A percentile compares a stretch with the other conserved stretches of the same genome.
These are phyloP conservation scores for Epizoanthus illoricatus DNA, from an alignment of 92 coral and sea anemone species.

Conservation along the genomic window DNA sequence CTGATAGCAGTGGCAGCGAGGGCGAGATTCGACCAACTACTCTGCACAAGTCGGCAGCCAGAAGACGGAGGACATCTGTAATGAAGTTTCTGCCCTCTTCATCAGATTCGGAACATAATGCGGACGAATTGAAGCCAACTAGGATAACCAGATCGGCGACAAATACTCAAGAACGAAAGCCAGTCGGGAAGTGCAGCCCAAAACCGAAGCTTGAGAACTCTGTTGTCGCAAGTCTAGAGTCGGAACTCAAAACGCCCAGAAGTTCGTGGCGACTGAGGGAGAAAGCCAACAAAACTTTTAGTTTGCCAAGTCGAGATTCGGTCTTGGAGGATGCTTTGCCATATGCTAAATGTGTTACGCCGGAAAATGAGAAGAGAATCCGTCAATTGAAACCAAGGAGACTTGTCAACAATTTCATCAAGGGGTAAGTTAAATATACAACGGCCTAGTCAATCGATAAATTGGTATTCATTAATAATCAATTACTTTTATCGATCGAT, in stretches of 20 bases:
- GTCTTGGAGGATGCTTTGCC: constrained; percentile 58
- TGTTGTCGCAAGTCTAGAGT: neutral
- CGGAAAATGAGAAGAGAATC: constrained; percentile 19
- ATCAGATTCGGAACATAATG: constrained; percentile 1
- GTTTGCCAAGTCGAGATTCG: constrained; percentile 71
- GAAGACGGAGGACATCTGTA: neutral
- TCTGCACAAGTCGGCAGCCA: neutral
- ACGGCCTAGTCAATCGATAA: no score
- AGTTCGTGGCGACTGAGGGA: constrained; percentile 72
- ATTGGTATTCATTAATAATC: no score
- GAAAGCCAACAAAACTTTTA: constrained; percentile 52
- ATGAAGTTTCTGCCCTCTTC: neutral
- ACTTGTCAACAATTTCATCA: constrained; percentile 79
- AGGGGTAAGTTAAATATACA: constrained; percentile 64
- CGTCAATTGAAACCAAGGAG: constrained; percentile 59
- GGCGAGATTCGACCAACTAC: neutral
- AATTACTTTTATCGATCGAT: no score
- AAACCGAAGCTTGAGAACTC: neutral
- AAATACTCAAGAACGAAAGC: neutral
- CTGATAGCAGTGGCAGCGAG: neutral
- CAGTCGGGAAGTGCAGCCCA: neutral
- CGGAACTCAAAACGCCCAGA: constrained; percentile 53
- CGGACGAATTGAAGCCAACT: neutral
- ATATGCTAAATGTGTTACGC: neutral
- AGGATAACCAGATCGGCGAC: neutral